These are phyloP conservation scores for Caenorhabditis imperialis DNA, from an alignment of 2,888 invertebrate genomes.

Conservation along the genomic window DNA sequence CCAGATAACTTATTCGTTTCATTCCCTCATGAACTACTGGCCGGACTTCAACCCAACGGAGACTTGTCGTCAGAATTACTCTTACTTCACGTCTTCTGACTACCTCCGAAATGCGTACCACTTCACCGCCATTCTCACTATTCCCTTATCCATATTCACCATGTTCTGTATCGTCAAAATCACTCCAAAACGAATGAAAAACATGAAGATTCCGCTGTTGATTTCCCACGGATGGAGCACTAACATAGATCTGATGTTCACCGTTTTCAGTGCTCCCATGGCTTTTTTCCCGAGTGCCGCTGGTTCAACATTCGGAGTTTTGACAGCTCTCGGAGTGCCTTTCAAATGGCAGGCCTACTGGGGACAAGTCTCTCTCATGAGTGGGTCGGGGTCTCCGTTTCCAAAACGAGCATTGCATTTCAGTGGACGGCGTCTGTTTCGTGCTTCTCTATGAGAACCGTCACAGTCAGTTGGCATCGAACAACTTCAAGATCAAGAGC, in stretches of 20 bases:
- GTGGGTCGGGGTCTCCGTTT: too few species aligned
- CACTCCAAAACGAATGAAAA: slow-evolving; percentile 27
- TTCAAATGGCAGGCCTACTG: slow-evolving; percentile 19
- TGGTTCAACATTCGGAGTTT: slow-evolving; percentile 17
- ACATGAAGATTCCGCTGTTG: slow-evolving; percentile 19
- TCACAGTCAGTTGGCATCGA: slow-evolving; percentile 40
- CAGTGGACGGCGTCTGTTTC: slow-evolving; percentile 17
- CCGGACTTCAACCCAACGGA: slow-evolving; percentile 22
- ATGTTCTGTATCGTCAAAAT: slow-evolving; percentile 22
- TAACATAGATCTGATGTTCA: slow-evolving; percentile 35
- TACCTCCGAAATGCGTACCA: slow-evolving; percentile 38
- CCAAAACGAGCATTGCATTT: too few species aligned
- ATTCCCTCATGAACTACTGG: neutral
- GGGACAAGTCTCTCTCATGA: slow-evolving; percentile 35
- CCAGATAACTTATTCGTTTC: neutral
- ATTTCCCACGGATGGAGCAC: slow-evolving; percentile 27
- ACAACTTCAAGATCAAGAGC: slow-evolving; percentile 18
- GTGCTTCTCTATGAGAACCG: slow-evolving; percentile 42
- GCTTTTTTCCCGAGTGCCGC: slow-evolving; percentile 36
- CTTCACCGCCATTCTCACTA: slow-evolving; percentile 15
- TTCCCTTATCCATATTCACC: slow-evolving; percentile 28
- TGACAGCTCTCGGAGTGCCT: slow-evolving; percentile 5
- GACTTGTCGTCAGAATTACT: slow-evolving; percentile 24
- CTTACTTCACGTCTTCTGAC: slow-evolving; percentile 21
- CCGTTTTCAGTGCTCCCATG: slow-evolving; percentile 15